Base-by-base conservation (phyloP, 2,113 vertebrate genomes). In the Poicephalus meyeri region DNA sequence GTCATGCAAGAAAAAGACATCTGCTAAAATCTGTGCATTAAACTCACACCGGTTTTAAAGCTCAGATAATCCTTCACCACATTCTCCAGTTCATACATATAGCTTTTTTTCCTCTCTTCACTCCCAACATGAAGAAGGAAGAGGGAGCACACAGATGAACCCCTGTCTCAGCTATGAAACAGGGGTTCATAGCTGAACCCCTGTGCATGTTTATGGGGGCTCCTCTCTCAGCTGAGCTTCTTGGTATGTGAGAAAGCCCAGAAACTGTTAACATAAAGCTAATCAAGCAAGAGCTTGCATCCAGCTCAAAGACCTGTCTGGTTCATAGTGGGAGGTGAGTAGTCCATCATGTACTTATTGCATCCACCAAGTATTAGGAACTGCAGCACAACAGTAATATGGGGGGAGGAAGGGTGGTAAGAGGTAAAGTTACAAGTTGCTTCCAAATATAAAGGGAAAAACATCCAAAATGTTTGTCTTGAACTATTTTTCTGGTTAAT, bases 391-490 rank as follows among this genome's bases (percentile, higher is more conserved):
- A 81, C 29, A 60, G 52, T 47, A 56, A 81, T 26, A 24, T 2
- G 16, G 39, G 37, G 16, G 65, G 64, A 89, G n/a, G 52, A 70
- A 79, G 70, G 46, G 80, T 76, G 53, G 61, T 44, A 52, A 29
- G 77, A 93, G 73, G 71, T 86, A 78, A 83, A 88, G 42, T 64
- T 88, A 80, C 65, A 80, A 56, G 76, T 68, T 92, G 33, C 55
- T 97, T 96, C 91, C 77, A 84, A 96, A 95, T 82, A 58, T 71
- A 73, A 93, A 86, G 88, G 82, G 64, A 88, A 83, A 97, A 97
- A 92, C 86, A 91, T 88, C 97, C 69, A 88, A 94, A 92, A 63
- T 97, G 89, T 98, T 98, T 98, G 94, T 97, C 97, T 98, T 97
- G 93, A 96, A 91, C 94, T 91, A 81, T 97, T 97, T 95, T 97